These are phyloP conservation scores for Muscidifurax raptorellus DNA, from an alignment of 1,140 invertebrate genomes.

Conservation along the genomic window DNA sequence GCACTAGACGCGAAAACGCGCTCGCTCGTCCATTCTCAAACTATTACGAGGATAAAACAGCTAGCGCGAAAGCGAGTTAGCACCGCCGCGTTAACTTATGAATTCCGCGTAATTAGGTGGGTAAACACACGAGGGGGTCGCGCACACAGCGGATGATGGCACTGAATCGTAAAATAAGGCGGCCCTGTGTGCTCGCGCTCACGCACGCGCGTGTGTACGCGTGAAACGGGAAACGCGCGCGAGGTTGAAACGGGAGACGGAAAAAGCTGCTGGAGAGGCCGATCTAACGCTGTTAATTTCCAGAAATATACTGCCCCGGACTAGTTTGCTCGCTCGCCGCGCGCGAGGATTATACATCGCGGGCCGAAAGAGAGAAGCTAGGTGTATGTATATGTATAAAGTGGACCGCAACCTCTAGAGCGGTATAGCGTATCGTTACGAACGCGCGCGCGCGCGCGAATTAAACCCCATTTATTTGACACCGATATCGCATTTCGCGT, in stretches of 20 bases:
- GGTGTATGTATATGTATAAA: background rate
- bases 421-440: constrained; percentile 44
- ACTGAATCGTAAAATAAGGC: constrained; percentile 50
- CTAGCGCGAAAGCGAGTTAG: background rate
- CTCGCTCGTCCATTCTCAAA: constrained; percentile 2
- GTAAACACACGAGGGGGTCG: constrained; percentile 60
- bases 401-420: constrained; percentile 2
- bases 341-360: too few species aligned
- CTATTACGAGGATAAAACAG: constrained; percentile 34
- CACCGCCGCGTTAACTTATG: constrained; percentile 62
- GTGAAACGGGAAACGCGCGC: constrained; percentile 49
- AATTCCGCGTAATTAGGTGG: constrained; percentile 71
- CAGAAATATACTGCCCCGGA: constrained; percentile 71
- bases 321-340: background rate
- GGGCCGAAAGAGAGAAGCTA: background rate
- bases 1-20: background rate
- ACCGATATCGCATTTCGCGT: constrained; percentile 61
- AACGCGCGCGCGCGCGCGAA: constrained; percentile 47
- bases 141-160: constrained; percentile 60
- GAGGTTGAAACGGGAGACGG: constrained; percentile 38
- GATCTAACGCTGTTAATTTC: constrained; percentile 70
- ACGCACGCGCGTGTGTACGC: too few species aligned
- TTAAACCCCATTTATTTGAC: constrained; percentile 61
- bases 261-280: constrained; percentile 54
- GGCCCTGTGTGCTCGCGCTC: too few species aligned